Evolutionary conservation across 1,140 invertebrate species (phyloP).

Genomic region (Bombus confusus): DNA sequence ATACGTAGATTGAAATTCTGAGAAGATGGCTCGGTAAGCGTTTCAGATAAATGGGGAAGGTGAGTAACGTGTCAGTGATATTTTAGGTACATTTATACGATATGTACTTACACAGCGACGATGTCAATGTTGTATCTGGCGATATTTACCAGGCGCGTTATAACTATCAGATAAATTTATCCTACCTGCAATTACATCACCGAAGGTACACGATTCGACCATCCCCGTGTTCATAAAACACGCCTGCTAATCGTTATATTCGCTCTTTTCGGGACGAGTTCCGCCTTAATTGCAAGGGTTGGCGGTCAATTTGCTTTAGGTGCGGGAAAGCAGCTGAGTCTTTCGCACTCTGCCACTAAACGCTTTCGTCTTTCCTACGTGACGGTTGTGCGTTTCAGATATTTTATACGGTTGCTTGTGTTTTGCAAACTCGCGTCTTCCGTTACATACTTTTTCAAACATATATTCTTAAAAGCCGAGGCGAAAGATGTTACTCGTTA

Average conservation of each 20-base stretch:
- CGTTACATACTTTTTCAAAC: not conserved
- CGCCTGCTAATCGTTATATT: slow-evolving; percentile 47
- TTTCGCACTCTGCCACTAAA: slow-evolving; percentile 18
- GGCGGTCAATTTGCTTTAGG: slow-evolving; percentile 24
- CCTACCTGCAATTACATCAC: slow-evolving; percentile 40
- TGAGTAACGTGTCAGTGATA: slow-evolving; percentile 19
- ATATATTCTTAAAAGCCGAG: not conserved
- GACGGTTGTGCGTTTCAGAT: too few species aligned
- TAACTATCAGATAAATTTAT: slow-evolving; percentile 46
- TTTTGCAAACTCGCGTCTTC: not conserved
- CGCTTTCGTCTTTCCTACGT: not conserved
- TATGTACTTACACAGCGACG: not conserved
- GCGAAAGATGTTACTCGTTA: not conserved
- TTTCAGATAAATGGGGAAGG: not conserved
- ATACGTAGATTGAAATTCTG: not conserved
- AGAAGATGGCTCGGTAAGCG: not conserved
- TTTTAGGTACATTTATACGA: slow-evolving; percentile 21
- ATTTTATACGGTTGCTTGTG: not conserved
- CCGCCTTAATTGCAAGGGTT: slow-evolving; percentile 51
- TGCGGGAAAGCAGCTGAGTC: slow-evolving; percentile 8
- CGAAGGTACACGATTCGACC: slow-evolving; percentile 30
- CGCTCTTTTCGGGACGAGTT: slow-evolving; percentile 38
- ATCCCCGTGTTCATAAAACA: slow-evolving; percentile 37
- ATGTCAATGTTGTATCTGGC: slow-evolving; percentile 27
- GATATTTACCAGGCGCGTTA: slow-evolving; percentile 41